Conservation (phyloP, 2,888 invertebrate species). For the Hyposoter didymator region DNA sequence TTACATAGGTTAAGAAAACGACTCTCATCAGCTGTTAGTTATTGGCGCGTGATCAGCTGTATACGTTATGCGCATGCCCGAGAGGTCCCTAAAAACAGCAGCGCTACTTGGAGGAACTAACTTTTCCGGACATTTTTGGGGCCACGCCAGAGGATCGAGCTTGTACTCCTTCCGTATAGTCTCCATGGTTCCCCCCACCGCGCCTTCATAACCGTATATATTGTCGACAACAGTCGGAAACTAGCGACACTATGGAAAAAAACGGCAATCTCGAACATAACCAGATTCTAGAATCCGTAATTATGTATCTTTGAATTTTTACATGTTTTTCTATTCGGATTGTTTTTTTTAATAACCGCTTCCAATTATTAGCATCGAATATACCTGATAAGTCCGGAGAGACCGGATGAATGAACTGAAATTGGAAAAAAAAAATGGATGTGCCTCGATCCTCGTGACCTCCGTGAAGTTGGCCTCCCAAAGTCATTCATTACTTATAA, state of each 20-base stretch:
- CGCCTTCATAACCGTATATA: not conserved
- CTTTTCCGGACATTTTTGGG: too few relatives aligned
- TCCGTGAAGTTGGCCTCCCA: too few relatives aligned
- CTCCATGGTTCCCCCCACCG: not conserved
- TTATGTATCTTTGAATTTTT: not conserved
- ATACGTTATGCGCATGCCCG: too few relatives aligned
- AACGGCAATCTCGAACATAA: not conserved
- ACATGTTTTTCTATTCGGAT: not conserved
- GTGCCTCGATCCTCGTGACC: not conserved
- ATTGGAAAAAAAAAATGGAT: slow-evolving; percentile 1
- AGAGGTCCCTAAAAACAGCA: too few relatives aligned
- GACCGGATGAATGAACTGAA: slow-evolving; percentile 3
- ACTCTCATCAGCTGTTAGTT: too few relatives aligned
- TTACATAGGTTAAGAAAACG: too few relatives aligned
- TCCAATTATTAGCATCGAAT: not conserved
- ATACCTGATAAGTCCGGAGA: not conserved
- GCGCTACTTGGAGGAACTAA: too few relatives aligned
- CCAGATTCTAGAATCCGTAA: not conserved
- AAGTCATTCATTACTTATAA: too few relatives aligned
- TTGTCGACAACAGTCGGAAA: slow-evolving; percentile 5
- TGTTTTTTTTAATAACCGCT: not conserved
- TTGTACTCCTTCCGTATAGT: too few relatives aligned
- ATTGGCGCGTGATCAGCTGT: too few relatives aligned
- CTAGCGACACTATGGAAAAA: slow-evolving; percentile 32
- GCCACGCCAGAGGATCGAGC: too few relatives aligned